Conservation (phyloP, 2,888 invertebrate species). For the Entomobrya multifasciata region DNA sequence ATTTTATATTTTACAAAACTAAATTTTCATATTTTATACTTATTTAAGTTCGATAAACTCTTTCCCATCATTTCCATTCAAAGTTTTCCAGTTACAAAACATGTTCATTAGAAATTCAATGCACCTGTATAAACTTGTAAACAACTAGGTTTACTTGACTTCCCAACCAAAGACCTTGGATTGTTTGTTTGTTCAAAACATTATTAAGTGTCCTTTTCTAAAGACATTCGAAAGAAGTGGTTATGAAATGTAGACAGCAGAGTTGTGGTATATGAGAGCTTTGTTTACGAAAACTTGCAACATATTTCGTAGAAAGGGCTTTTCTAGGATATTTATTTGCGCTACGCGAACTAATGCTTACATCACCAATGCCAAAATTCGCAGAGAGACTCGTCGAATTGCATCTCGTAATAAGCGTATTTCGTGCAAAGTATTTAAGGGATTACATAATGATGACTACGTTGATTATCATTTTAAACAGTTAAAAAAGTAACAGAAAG, state of each 20-base stretch:
- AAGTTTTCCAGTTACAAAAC: constrained; percentile 12
- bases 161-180: too few relatives aligned
- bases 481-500: constrained; percentile 4
- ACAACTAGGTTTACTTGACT: not conserved
- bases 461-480: constrained; percentile 50
- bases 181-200: too few relatives aligned
- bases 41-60: constrained; percentile 16
- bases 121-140: not conserved
- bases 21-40: too few relatives aligned
- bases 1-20: too few relatives aligned
- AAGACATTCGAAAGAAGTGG: not conserved
- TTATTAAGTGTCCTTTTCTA: not conserved
- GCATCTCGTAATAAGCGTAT: constrained; percentile 47
- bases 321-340: too few relatives aligned
- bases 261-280: not conserved
- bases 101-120: constrained; percentile 12
- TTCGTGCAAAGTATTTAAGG: constrained; percentile 42
- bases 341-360: too few relatives aligned
- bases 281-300: constrained; percentile 5
- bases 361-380: too few relatives aligned
- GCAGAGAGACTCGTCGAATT: constrained; percentile 48
- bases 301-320: too few relatives aligned
- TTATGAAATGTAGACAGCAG: not conserved
- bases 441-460: constrained; percentile 33
- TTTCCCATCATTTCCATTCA: constrained; percentile 16